Conservation (phyloP, 2,888 invertebrate species). For the Pandemis cinnamomeana region DNA sequence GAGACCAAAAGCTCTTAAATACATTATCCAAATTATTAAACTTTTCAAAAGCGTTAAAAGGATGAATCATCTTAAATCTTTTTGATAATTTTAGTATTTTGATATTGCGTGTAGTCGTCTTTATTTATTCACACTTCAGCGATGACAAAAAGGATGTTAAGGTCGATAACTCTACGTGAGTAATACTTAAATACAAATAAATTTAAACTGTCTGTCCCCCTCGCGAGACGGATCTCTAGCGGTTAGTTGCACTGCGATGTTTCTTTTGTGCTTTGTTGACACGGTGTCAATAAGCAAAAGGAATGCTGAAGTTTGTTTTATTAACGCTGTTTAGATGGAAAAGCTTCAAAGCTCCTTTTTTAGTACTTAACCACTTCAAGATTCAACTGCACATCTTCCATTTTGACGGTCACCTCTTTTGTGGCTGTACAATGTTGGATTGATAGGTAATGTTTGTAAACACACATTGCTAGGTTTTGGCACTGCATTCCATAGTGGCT, state of each 20-base stretch:
- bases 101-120: constrained; percentile 4
- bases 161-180: constrained; percentile 37
- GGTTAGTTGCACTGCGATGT: constrained; percentile 40
- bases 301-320: constrained; percentile 14
- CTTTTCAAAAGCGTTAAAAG: not conserved
- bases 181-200: constrained; percentile 41
- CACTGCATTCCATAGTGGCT: not conserved
- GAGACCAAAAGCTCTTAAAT: too few species aligned
- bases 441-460: too few species aligned
- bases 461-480: not conserved
- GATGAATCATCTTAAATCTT: not conserved
- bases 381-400: not conserved
- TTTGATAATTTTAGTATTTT: not conserved
- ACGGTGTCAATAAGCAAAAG: constrained; percentile 4
- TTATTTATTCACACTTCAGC: constrained; percentile 31
- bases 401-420: too few species aligned
- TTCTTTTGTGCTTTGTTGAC: constrained; percentile 16
- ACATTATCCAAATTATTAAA: not conserved
- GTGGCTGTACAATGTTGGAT: too few species aligned
- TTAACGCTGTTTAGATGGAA: not conserved
- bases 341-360: not conserved
- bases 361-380: not conserved
- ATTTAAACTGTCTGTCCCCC: constrained; percentile 24
- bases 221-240: constrained; percentile 37
- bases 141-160: constrained; percentile 31